Percentiles rank a stretch among this genome's conserved stretches.
phyloP scores from a whole-genome alignment of 2,888 invertebrate species.

The Rapana venosa region DNA sequence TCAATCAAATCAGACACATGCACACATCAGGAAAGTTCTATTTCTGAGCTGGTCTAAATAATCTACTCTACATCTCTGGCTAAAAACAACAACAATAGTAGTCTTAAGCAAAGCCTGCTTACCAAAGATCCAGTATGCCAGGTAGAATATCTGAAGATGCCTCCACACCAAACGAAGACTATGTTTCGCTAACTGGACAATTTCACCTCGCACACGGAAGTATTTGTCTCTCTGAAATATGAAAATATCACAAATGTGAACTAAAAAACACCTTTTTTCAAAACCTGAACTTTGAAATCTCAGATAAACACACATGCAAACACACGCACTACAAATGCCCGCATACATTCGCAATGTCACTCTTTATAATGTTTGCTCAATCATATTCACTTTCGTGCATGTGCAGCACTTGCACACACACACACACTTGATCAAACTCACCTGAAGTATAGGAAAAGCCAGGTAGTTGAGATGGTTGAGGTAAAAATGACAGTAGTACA shows the following conservation, averaged over 20 bases:
- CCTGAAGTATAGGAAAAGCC: conserved; percentile 70
- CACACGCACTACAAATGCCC: too few species aligned
- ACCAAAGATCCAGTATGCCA: conserved; percentile 70
- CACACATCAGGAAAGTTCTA: too few species aligned
- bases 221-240: conserved; percentile 70
- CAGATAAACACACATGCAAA: too few species aligned
- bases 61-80: too few species aligned
- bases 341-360: too few species aligned
- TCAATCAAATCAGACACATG: too few species aligned
- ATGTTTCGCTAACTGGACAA: conserved; percentile 52
- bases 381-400: too few species aligned
- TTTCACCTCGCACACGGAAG: conserved; percentile 64
- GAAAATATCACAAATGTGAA: neutral
- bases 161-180: conserved; percentile 58
- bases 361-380: too few species aligned
- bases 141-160: conserved; percentile 67
- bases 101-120: conserved; percentile 36
- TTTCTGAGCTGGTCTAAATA: too few species aligned
- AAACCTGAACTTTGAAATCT: too few species aligned
- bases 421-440: conserved; percentile 30
- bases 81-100: too few species aligned
- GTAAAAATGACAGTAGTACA: conserved; percentile 62
- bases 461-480: conserved; percentile 63
- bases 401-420: too few species aligned
- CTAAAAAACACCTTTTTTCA: conserved; percentile 27